phyloP scores from a whole-genome alignment of 1,140 invertebrate genomes.

The Brachionus rotundiformis region DNA sequence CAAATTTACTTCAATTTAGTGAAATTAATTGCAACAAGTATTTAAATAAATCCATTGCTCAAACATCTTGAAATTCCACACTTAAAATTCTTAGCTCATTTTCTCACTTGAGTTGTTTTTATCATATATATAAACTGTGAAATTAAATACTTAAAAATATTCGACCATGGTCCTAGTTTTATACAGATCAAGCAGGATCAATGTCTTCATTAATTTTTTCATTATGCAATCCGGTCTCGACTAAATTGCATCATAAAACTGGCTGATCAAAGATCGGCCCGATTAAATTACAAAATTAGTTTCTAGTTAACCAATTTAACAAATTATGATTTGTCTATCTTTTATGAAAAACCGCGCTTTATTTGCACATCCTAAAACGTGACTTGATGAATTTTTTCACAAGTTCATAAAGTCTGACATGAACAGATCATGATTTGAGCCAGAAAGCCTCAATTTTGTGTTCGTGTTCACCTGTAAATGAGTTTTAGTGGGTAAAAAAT shows the following conservation, averaged over 20 bases:
- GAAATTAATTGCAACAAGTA: conserved; percentile 1
- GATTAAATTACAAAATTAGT: neutral
- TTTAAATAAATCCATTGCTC: conserved; percentile 15
- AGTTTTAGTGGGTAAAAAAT: neutral
- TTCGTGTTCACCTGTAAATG: conserved; percentile 40
- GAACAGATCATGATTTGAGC: neutral
- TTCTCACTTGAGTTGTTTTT: conserved; percentile 33
- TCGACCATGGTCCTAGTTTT: neutral
- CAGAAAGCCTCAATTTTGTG: neutral
- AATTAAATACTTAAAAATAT: neutral
- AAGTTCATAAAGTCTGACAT: neutral
- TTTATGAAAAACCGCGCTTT: neutral
- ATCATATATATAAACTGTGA: conserved; percentile 11
- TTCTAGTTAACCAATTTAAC: neutral
- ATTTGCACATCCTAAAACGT: neutral
- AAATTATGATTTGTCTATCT: neutral
- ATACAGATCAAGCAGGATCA: neutral
- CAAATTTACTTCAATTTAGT: conserved; percentile 3
- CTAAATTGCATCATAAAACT: neutral
- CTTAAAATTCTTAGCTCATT: conserved; percentile 29
- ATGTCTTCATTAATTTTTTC: neutral
- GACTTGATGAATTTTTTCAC: neutral
- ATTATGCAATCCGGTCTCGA: neutral
- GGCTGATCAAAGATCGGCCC: neutral
- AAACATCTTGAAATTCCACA: conserved; percentile 29